phyloP scores from a whole-genome alignment of 2,113 vertebrate species.

The Hypocryptadius cinnamomeus region DNA sequence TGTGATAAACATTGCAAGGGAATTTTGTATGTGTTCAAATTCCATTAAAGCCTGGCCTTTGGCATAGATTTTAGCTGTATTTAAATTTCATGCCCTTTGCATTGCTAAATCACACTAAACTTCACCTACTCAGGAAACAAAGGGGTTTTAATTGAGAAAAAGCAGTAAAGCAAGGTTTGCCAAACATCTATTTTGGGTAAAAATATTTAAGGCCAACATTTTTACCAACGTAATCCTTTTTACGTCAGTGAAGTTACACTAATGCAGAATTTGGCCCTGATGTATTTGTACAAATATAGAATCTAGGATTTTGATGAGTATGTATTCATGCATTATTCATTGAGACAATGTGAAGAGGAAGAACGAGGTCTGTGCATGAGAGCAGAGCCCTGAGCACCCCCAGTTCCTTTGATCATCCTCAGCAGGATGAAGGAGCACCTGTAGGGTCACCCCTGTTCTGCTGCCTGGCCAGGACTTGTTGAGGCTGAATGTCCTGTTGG shows the following conservation, averaged over 20 bases:
- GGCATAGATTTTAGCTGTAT: background rate
- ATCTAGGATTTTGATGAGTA: background rate
- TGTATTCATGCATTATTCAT: constrained; percentile 13
- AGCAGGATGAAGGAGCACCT: background rate
- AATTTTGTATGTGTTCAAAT: background rate
- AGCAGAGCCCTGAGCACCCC: background rate
- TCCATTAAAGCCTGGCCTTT: background rate
- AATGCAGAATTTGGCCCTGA: constrained; percentile 12
- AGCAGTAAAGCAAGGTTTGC: background rate
- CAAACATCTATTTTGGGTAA: background rate
- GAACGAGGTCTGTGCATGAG: background rate
- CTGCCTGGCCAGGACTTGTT: background rate
- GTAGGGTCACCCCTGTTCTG: background rate
- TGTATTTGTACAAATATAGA: constrained; percentile 13
- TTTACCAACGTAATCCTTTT: background rate
- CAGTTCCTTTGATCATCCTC: accelerated
- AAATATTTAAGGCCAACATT: background rate
- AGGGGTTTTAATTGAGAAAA: background rate
- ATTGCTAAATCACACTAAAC: background rate
- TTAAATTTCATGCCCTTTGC: background rate
- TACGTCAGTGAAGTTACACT: background rate
- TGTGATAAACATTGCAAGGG: background rate
- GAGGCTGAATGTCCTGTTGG: background rate
- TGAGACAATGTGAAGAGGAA: background rate
- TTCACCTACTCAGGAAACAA: background rate